A percentile compares a stretch with the other conserved stretches of the same genome.
phyloP scores from a whole-genome alignment of 2,113 vertebrate genomes.

The Struthidea cinerea region DNA sequence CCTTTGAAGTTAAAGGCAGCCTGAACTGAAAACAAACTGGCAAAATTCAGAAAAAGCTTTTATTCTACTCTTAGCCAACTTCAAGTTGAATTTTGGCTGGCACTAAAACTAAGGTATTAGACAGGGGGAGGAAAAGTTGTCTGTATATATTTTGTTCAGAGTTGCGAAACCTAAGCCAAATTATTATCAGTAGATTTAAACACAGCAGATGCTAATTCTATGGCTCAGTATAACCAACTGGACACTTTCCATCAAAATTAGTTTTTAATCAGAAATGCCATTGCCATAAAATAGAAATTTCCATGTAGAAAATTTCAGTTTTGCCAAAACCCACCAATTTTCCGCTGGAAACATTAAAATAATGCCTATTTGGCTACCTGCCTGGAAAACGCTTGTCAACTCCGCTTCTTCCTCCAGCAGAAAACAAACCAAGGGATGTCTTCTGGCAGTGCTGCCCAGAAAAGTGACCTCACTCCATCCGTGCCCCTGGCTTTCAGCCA shows the following conservation, averaged over 20 bases:
- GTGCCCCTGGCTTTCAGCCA: not conserved
- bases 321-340: not conserved
- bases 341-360: not conserved
- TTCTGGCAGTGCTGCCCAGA: not conserved
- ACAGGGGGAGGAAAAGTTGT: slow-evolving; percentile 24
- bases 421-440: not conserved
- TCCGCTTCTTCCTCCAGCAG: not conserved
- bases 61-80: not conserved
- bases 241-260: not conserved
- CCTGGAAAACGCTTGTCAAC: slow-evolving; percentile 34
- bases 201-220: slow-evolving; percentile 36
- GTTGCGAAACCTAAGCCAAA: slow-evolving; percentile 21
- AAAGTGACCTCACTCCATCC: not conserved
- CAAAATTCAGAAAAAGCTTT: slow-evolving; percentile 6
- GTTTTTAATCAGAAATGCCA: not conserved
- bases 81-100: slow-evolving; percentile 18
- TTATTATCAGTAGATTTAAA: slow-evolving; percentile 39
- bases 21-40: not conserved
- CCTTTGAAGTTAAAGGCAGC: not conserved
- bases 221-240: not conserved
- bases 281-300: not conserved
- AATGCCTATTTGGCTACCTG: slow-evolving; percentile 26
- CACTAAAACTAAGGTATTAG: slow-evolving; percentile 20
- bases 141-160: not conserved
- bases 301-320: not conserved